Evolutionary conservation across 1,140 invertebrate species (phyloP), one percentile per base, ranked within the genome.

Genomic region (Dendrolimus punctatus): DNA sequence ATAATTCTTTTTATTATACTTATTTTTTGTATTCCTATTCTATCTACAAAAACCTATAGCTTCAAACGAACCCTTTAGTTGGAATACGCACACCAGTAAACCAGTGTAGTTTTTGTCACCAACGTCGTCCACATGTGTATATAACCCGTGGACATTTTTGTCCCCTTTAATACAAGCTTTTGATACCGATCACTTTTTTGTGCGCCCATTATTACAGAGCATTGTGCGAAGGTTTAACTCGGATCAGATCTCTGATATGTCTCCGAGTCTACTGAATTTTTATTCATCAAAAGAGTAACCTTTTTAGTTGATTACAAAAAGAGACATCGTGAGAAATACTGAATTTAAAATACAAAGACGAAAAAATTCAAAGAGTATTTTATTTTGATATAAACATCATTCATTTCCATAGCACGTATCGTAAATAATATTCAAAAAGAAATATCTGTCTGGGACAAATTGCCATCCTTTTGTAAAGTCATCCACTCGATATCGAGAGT

Each of bases 201-300:
- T 73, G 54, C 55, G 57, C 57, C 77, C 68, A 80, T 82, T 81
- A 82, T 85, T 76, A 80, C 63, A 55, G 51, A 49, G 65, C 66
- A 79, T 82, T 86, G 80, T 84, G 78, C 76, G 66, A 80, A 80
- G 75, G 62, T 76, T 86, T 76, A 80, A 53, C 59, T 62, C 50
- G 73, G 82, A 84, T 83, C 80, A 84, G 77, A 86, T 86, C 83
- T 80, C 70, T 57, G 71, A 82, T 73, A 74, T 86, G 83, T 86
- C 80, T 79, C 80, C 69, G 66, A 65, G 63, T 73, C 65, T 71
- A 68, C 64, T 58, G 62, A 61, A 62, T 74, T 73, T 75, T 80
- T 79, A 68, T 71, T 74, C 46, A 68, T 68, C 57, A 78, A 77
- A 74, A 68, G 62, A 68, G 69, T 78, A 72, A 80, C 67, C 63